A percentile compares a stretch with the other conserved stretches of the same genome.
Evolutionary conservation across 1,140 invertebrate species (phyloP).

Genomic region (Hylyphantes graminicola): DNA sequence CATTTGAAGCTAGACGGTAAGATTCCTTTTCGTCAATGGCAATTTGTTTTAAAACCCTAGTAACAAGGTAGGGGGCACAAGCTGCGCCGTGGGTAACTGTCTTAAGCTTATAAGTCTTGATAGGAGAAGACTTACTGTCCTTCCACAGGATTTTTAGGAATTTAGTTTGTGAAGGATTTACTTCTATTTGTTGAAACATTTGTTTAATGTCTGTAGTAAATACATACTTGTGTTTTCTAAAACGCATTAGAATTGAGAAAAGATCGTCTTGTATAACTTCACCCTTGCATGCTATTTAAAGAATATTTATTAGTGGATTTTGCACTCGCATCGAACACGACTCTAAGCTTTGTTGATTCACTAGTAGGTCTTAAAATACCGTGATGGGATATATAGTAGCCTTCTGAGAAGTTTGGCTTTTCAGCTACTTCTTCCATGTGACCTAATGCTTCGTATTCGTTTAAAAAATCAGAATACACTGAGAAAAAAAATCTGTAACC

Average conservation of each 20-base stretch:
- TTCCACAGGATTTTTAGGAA: conserved; percentile 64
- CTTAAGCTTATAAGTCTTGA: conserved; percentile 63
- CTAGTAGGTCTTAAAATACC: background rate
- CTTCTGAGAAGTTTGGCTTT: background rate
- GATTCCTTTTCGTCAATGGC: conserved; percentile 60
- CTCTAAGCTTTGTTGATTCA: background rate
- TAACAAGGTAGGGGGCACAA: conserved; percentile 64
- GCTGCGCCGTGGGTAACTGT: conserved; percentile 66
- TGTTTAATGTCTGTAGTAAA: conserved; percentile 63
- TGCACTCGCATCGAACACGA: conserved; percentile 9
- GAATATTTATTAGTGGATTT: background rate
- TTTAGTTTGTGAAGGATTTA: conserved; percentile 64
- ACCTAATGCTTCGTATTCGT: conserved; percentile 4
- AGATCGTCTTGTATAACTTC: background rate
- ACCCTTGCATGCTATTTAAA: conserved; percentile 11
- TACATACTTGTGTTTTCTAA: conserved; percentile 56
- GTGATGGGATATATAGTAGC: conserved; percentile 20
- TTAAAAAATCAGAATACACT: background rate
- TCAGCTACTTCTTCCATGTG: background rate
- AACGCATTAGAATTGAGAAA: conserved; percentile 14
- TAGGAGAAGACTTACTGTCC: conserved; percentile 29
- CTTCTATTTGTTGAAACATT: conserved; percentile 63
- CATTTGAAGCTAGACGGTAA: background rate
- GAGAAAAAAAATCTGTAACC: too few relatives aligned
- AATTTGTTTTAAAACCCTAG: conserved; percentile 64